Base-by-base conservation (phyloP, 2,113 vertebrate genomes). In the Macrotus californicus region DNA sequence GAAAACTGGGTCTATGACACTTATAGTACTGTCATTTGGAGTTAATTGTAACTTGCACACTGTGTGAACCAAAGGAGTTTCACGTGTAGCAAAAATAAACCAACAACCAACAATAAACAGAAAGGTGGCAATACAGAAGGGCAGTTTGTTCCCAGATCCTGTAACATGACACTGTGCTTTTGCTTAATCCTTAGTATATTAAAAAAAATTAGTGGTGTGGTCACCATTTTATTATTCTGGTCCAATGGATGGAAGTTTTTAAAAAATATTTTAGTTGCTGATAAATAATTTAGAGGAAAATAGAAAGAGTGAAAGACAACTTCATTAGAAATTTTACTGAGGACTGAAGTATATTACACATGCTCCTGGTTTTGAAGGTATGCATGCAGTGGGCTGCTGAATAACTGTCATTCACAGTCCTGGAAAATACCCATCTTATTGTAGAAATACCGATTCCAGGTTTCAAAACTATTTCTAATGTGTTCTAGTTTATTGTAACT, bases 401-500 rank as follows among this genome's bases (percentile, higher is more conserved):
- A 90, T 61, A 89, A 56, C 4, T 29, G 16, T 39, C 34, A 72
- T 50, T 50, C 41, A 12, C 0, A 18, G 85, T 43, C 41, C 56
- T 76, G 16, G 52, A 81, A 85, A 59, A 81, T 15, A 36, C 26
- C 19, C 24, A 12, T 67, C 24, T 94, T 66, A 64, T 31, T 64
- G 61, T 64, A 26, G 77, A 94, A 83, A 50, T 39, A 72, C 6
- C 87, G 39, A 39, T 64, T 81, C 3, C 43, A 73, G 31, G 79
- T 77, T 94, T 96, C 61, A 89, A 84, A 67, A 12, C n/a, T 34
- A 90, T 76, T 91, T 87, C 52, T 72, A 95, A 61, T n/a, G n/a
- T 50, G 36, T 87, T 85, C 43, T 75, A 94, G 34, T 14, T 92
- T 86, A 79, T 72, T 11, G 24, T 22, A 72, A 92, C 69, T 84